Percentiles rank a stretch among this genome's conserved stretches.
Conservation (phyloP, 2,888 invertebrate genomes). For the Spisula solida region DNA sequence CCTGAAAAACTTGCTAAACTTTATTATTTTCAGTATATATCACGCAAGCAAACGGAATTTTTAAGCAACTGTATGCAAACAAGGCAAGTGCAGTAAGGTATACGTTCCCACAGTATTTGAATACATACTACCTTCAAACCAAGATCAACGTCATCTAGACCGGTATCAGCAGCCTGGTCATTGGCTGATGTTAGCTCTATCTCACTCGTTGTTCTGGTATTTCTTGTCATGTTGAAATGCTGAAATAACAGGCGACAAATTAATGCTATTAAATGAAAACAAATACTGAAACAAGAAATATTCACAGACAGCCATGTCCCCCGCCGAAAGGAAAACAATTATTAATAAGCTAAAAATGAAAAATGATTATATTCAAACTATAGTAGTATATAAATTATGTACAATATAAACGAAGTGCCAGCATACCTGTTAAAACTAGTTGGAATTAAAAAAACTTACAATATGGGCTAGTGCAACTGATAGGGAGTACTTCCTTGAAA, state of each 20-base stretch:
- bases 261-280: background rate
- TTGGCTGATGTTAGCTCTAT: background rate
- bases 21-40: no score
- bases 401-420: no score
- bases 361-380: no score
- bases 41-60: no score
- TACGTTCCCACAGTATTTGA: slow-evolving; percentile 5
- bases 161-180: background rate
- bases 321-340: background rate
- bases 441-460: no score
- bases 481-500: no score
- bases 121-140: slow-evolving; percentile 38
- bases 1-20: no score
- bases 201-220: background rate
- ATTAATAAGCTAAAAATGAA: background rate
- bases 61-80: no score
- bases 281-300: background rate
- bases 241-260: background rate
- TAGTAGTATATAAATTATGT: no score
- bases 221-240: background rate
- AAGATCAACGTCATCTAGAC: slow-evolving; percentile 35
- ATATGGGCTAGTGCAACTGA: no score
- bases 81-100: background rate
- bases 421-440: no score
- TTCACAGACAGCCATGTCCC: background rate